Evolutionary conservation across 2,888 invertebrate genomes (phyloP).

Genomic region (Hofmannophila pseudospretella): DNA sequence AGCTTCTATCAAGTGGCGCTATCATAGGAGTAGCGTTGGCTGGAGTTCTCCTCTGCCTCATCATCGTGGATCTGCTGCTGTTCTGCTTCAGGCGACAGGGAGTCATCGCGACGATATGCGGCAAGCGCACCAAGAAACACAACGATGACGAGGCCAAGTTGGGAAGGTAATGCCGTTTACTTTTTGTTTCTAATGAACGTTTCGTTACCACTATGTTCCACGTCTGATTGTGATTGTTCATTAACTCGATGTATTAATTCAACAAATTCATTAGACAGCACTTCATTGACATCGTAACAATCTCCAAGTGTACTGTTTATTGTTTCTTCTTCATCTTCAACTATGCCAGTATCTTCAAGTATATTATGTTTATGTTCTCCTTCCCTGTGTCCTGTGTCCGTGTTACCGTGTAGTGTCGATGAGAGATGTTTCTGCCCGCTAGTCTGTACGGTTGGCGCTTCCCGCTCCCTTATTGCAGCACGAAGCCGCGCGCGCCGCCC

Average conservation of each 20-base stretch:
- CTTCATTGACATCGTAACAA: conserved; percentile 52
- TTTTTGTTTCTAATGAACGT: neutral
- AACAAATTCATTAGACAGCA: conserved; percentile 33
- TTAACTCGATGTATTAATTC: neutral
- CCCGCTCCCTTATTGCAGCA: conserved; percentile 97
- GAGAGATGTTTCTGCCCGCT: conserved; percentile 79
- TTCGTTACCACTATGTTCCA: neutral
- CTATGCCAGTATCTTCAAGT: conserved; percentile 23
- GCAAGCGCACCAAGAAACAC: conserved; percentile 81
- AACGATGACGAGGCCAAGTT: conserved; percentile 90
- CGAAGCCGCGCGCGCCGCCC: conserved; percentile 88
- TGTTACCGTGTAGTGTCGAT: conserved; percentile 63
- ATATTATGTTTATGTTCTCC: conserved; percentile 16
- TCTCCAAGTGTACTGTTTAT: conserved; percentile 24
- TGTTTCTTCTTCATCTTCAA: conserved; percentile 26
- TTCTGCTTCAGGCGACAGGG: conserved; percentile 82
- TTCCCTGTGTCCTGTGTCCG: conserved; percentile 11
- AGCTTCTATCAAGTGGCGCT: conserved; percentile 82
- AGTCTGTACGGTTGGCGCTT: conserved; percentile 98
- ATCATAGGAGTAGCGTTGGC: conserved; percentile 92
- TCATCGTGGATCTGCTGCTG: conserved; percentile 92
- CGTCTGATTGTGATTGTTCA: neutral
- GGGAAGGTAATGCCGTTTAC: conserved; percentile 81
- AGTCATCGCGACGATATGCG: conserved; percentile 83
- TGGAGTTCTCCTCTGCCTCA: conserved; percentile 86